Conservation (phyloP, 2,888 invertebrate genomes). For the Protonemura montana region DNA sequence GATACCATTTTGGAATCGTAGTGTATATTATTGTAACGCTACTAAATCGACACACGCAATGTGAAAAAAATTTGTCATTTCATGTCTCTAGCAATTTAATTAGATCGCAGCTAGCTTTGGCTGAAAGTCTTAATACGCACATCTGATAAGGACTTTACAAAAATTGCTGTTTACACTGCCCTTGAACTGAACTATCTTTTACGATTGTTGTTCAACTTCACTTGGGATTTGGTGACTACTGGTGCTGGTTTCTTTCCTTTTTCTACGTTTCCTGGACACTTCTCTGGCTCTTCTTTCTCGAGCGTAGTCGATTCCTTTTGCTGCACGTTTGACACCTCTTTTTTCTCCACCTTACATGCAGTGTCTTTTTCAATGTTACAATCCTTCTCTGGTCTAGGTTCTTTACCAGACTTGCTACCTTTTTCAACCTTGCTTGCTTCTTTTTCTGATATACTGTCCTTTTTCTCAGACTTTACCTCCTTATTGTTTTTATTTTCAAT, state of each 20-base stretch:
- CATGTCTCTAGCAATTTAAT: neutral
- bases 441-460: neutral
- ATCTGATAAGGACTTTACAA: neutral
- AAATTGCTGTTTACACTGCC: neutral
- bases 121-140: neutral
- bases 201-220: neutral
- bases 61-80: neutral
- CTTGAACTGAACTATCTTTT: neutral
- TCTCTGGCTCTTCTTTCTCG: neutral
- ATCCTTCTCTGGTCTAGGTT: neutral
- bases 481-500: too few species aligned
- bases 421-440: too few species aligned
- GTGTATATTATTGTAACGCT: neutral
- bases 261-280: neutral
- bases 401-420: neutral
- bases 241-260: neutral
- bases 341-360: too few species aligned
- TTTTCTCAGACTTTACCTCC: too few species aligned
- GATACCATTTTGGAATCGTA: neutral
- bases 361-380: neutral
- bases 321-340: too few species aligned
- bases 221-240: neutral
- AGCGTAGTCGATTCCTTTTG: too few species aligned
- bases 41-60: neutral
- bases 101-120: slow-evolving; percentile 4